A percentile compares a stretch with the other conserved stretches of the same genome.
Conservation (phyloP, 1,140 invertebrate genomes). For the Steinernema khuongi region DNA sequence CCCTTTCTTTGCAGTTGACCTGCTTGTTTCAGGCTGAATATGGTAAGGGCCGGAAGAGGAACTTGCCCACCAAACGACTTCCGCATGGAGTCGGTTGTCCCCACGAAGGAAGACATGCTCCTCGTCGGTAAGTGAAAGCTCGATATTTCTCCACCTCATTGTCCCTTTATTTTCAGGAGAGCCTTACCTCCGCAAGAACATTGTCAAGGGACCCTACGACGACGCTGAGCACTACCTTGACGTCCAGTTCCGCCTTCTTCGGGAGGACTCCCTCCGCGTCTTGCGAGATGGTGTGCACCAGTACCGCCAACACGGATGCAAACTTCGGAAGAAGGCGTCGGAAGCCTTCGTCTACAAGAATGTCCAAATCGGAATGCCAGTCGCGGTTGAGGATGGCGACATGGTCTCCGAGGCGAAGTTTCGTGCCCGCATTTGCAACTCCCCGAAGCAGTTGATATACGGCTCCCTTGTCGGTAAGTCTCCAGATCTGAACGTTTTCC, state of each 20-base stretch:
- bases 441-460: constrained; percentile 66
- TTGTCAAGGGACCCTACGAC: constrained; percentile 65
- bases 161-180: constrained; percentile 16
- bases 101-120: no score
- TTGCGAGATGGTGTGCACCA: not conserved
- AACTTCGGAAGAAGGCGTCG: not conserved
- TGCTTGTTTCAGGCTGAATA: no score
- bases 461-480: no score
- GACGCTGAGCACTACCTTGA: constrained; percentile 71
- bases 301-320: not conserved
- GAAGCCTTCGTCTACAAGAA: not conserved
- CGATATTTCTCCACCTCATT: no score
- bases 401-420: not conserved
- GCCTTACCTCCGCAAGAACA: constrained; percentile 65
- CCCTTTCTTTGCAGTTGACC: no score
- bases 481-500: no score
- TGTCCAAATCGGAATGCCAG: not conserved
- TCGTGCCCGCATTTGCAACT: not conserved
- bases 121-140: no score
- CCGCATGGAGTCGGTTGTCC: no score
- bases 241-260: constrained; percentile 70
- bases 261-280: constrained; percentile 66
- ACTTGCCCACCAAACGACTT: no score
- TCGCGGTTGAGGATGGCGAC: not conserved
- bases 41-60: no score